These are phyloP conservation scores for Thryonomys swinderianus DNA, from an alignment of 2,113 vertebrate genomes.

Conservation along the genomic window DNA sequence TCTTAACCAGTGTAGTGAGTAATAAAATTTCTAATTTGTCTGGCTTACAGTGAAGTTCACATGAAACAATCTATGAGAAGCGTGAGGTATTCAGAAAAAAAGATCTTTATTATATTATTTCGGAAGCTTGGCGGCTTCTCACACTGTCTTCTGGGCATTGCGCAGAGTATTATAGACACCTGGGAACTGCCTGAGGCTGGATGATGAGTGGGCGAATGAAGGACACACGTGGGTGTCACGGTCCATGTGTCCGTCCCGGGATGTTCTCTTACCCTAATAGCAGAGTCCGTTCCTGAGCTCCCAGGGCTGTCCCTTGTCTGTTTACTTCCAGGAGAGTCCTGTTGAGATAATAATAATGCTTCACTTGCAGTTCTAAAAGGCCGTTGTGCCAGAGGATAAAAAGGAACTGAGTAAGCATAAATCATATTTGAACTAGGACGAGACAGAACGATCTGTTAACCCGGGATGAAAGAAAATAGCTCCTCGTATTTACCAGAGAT, in stretches of 20 bases:
- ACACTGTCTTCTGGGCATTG: neutral
- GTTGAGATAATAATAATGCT: neutral
- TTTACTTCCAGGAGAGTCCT: conserved; percentile 34
- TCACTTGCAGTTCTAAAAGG: conserved; percentile 48
- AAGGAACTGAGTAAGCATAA: conserved; percentile 54
- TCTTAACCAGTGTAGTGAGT: neutral
- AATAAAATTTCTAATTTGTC: neutral
- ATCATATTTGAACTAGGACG: conserved; percentile 1
- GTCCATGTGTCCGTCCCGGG: neutral
- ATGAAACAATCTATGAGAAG: neutral
- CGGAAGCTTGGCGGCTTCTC: neutral
- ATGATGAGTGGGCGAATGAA: neutral
- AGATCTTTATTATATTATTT: neutral
- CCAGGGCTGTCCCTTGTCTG: neutral
- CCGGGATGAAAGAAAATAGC: neutral
- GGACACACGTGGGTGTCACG: neutral
- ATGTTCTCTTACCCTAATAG: neutral
- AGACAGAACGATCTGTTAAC: conserved; percentile 32
- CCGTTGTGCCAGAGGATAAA: neutral
- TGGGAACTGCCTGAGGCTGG: neutral
- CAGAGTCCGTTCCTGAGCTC: neutral
- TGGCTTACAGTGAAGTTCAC: neutral
- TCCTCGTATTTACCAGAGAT: neutral
- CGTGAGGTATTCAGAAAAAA: neutral
- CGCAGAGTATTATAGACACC: neutral